A percentile compares a stretch with the other conserved stretches of the same genome.
Evolutionary conservation across 2,888 invertebrate species (phyloP).

Genomic region (Crioceris asparagi): DNA sequence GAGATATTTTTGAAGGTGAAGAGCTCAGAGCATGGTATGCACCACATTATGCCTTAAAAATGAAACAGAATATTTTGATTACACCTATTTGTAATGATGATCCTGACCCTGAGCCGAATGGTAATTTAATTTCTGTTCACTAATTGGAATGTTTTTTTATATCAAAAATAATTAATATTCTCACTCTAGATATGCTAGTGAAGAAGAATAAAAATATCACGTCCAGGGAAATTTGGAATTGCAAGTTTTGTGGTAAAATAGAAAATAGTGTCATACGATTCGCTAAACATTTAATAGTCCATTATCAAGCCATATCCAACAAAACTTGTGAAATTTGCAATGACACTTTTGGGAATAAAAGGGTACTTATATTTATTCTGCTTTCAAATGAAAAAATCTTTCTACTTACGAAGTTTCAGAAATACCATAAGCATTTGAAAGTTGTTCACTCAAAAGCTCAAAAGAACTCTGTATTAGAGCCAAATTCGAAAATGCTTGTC

Average conservation of each 20-base stretch:
- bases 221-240: slow-evolving; percentile 36
- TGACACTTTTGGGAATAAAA: slow-evolving; percentile 22
- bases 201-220: slow-evolving; percentile 6
- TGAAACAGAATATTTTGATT: too few species aligned
- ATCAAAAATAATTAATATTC: background rate
- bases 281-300: slow-evolving; percentile 37
- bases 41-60: slow-evolving; percentile 44
- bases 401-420: slow-evolving; percentile 6
- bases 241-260: slow-evolving; percentile 37
- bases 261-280: slow-evolving; percentile 34
- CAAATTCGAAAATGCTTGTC: background rate
- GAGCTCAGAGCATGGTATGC: slow-evolving; percentile 50
- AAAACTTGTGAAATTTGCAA: slow-evolving; percentile 30
- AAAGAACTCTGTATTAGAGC: background rate
- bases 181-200: background rate
- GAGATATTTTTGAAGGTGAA: slow-evolving; percentile 39
- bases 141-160: background rate
- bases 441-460: slow-evolving; percentile 20
- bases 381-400: background rate
- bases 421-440: slow-evolving; percentile 20
- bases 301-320: slow-evolving; percentile 30
- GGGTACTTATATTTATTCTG: slow-evolving; percentile 17
- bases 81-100: too few species aligned
- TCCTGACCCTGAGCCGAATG: too few species aligned
- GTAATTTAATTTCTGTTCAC: too few species aligned